Percentiles rank a stretch among this genome's conserved stretches.
These are phyloP conservation scores for Climacteris rufus DNA, from an alignment of 2,113 vertebrate species.

Conservation along the genomic window DNA sequence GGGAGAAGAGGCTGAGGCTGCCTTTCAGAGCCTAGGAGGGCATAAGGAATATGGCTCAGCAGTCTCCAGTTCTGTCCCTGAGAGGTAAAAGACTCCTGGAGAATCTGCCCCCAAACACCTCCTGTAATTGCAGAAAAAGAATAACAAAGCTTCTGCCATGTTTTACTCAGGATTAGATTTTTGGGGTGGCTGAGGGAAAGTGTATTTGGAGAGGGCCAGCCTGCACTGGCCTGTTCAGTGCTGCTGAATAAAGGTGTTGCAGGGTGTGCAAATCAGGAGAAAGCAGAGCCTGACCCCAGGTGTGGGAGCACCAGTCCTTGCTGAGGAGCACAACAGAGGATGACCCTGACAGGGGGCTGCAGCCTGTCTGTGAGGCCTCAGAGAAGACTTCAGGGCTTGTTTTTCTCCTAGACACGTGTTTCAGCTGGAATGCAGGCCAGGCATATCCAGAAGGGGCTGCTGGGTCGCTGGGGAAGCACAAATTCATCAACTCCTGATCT, in stretches of 20 bases:
- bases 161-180: background rate
- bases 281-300: background rate
- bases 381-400: background rate
- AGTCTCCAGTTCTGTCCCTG: background rate
- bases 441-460: background rate
- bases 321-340: background rate
- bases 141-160: background rate
- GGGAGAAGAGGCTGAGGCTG: background rate
- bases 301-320: background rate
- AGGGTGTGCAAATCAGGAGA: background rate
- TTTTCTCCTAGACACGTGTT: background rate
- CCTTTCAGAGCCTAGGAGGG: background rate
- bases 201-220: background rate
- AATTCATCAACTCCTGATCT: background rate
- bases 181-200: background rate
- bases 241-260: background rate
- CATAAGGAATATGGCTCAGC: background rate
- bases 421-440: background rate
- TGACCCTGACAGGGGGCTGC: background rate
- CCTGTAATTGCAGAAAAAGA: background rate
- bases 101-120: background rate
- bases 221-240: background rate
- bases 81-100: background rate
- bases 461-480: background rate
- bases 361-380: background rate